Conservation (phyloP, 2,113 vertebrate species). For the Eonycteris spelaea region DNA sequence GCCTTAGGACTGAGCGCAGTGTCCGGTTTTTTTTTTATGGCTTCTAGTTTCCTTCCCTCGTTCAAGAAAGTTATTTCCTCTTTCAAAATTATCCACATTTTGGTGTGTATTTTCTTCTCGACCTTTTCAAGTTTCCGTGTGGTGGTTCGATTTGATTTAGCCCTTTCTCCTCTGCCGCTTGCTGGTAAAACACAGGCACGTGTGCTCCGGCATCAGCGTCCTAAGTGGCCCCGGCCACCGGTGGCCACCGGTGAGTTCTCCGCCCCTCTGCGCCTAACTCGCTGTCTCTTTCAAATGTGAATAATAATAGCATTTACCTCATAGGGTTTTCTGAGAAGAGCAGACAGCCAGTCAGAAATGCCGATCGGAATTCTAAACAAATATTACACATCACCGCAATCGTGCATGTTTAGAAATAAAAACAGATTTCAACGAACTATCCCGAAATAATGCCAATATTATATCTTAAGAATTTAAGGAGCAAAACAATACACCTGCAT, state of each 20-base stretch:
- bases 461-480: background rate
- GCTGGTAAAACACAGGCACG: too few relatives aligned
- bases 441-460: background rate
- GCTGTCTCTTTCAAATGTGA: background rate
- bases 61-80: background rate
- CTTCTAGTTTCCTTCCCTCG: background rate
- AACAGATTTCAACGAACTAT: background rate
- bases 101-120: background rate
- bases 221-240: rapidly evolving
- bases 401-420: background rate
- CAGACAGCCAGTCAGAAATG: background rate
- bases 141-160: background rate
- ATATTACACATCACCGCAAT: background rate
- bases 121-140: background rate
- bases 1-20: background rate
- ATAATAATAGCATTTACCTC: background rate
- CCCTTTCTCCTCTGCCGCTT: background rate
- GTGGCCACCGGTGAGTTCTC: background rate
- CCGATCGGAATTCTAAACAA: background rate
- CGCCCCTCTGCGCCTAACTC: background rate
- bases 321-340: background rate
- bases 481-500: background rate
- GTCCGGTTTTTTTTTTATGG: background rate
- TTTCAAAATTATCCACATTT: background rate
- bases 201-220: background rate